These are phyloP conservation scores for Drepanosiphum platanoidis DNA, from an alignment of 2,888 invertebrate species.

Conservation along the genomic window DNA sequence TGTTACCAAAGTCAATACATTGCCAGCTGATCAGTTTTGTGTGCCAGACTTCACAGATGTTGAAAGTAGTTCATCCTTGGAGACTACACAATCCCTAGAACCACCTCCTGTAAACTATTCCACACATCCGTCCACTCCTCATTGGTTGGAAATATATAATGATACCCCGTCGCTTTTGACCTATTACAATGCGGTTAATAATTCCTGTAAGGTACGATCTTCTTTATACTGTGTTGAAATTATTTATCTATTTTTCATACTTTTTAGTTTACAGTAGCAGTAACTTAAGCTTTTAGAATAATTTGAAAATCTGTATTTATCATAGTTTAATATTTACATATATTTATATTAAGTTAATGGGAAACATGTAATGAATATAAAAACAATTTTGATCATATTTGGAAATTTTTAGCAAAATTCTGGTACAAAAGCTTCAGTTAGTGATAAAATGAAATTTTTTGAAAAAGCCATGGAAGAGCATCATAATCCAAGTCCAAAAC, in stretches of 20 bases:
- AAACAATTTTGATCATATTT: constrained; percentile 8
- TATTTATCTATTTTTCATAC: constrained; percentile 38
- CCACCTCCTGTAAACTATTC: constrained; percentile 70
- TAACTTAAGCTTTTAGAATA: constrained; percentile 51
- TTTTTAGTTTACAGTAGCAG: constrained; percentile 7
- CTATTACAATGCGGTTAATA: constrained; percentile 61
- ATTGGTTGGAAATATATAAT: constrained; percentile 70
- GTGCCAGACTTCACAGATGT: constrained; percentile 56
- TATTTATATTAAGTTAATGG: constrained; percentile 9
- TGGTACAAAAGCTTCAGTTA: constrained; percentile 86
- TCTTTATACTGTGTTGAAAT: constrained; percentile 59
- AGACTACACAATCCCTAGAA: constrained; percentile 62
- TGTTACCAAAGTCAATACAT: constrained; percentile 55
- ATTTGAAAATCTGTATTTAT: constrained; percentile 1
- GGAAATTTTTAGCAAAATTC: constrained; percentile 65
- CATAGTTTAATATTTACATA: constrained; percentile 1
- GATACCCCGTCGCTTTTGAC: constrained; percentile 68
- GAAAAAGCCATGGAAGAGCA: constrained; percentile 95
- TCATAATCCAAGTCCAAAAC: constrained; percentile 84
- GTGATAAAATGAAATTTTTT: constrained; percentile 93
- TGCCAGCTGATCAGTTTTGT: constrained; percentile 46
- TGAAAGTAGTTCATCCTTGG: constrained; percentile 54
- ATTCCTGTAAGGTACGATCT: constrained; percentile 56
- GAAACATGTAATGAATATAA: not conserved
- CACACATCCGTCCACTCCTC: constrained; percentile 69